Evolutionary conservation across 2,888 invertebrate species (phyloP), one percentile per base, ranked within the genome.

Genomic region (Parelbella ahira): DNA sequence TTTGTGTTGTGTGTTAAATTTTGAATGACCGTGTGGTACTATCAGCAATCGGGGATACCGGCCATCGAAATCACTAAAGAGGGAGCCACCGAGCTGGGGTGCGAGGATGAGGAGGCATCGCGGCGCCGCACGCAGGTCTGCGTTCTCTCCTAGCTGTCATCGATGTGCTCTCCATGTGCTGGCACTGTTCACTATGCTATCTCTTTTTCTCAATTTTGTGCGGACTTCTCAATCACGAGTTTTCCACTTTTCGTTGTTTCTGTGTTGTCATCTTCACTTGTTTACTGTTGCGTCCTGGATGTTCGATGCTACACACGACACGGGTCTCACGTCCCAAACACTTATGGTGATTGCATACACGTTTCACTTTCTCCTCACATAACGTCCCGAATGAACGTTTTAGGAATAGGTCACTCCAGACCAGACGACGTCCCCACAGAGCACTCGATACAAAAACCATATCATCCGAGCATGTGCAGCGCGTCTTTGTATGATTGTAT

Each of bases 21-120:
- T 72, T 81, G 73, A 82, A 82, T 82, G 72, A 83, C 70, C 73
- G 59, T 84, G 72, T 83, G 82, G 83, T 82, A 58, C 51, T 59
- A 72, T 81, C 69, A 87, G 87, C 86, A 87, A 81, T 87, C 88
- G 71, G 88, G 88, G 78, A 88, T 88, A 80, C 88, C 88, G 67
- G 88, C 88, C 78, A 89, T 89, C 81, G 94, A 94, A 90, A 94
- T 95, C 79, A 94, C 93, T 72, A 94, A 94, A 90, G 94, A 95
- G 74, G 76, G 77, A 56, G 79, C 74, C 53, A 90, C 91, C 73
- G 92, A 92, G 77, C 90, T 91, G 80, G 92, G 91, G 73, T 93
- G 93, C 73, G 93, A 93, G 60, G 60, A 61, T 32, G 88, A 88
- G 70, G 81, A 86, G 56, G 64, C 76, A 51, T 63, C 78, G 67